Conservation (phyloP, 2,113 vertebrate species). For the Rattus rattus region DNA sequence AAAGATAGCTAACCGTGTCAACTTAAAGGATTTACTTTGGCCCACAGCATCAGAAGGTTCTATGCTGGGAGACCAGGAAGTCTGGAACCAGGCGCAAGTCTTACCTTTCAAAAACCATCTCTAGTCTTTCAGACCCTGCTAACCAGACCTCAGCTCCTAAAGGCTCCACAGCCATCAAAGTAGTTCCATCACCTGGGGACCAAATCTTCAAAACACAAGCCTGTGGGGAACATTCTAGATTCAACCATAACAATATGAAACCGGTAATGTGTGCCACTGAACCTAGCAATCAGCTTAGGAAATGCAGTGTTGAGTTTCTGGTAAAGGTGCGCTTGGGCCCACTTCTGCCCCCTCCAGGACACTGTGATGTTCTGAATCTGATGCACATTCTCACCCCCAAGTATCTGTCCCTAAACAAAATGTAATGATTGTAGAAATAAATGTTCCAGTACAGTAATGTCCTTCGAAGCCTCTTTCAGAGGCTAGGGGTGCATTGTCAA, state of each 20-base stretch:
- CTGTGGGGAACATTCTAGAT: neutral
- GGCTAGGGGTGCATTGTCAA: fast-evolving
- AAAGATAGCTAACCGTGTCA: neutral
- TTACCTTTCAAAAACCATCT: neutral
- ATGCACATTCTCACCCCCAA: neutral
- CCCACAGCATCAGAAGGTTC: neutral
- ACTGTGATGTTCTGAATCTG: fast-evolving
- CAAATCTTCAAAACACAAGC: neutral
- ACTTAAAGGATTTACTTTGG: neutral
- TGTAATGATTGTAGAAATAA: neutral
- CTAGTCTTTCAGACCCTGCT: neutral
- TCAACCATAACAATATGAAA: neutral
- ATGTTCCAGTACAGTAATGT: neutral
- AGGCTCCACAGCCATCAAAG: neutral
- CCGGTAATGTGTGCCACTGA: neutral
- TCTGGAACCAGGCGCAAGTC: neutral
- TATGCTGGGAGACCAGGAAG: neutral
- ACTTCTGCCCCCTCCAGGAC: too few species aligned
- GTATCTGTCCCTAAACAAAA: neutral
- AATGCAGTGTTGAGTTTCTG: fast-evolving
- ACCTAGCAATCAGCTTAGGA: neutral
- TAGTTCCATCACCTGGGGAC: neutral
- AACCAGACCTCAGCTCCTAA: neutral
- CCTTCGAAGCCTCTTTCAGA: neutral
- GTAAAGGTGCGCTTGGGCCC: fast-evolving